Evolutionary conservation across 2,113 vertebrate species (phyloP).

Genomic region (Silurus glanis): DNA sequence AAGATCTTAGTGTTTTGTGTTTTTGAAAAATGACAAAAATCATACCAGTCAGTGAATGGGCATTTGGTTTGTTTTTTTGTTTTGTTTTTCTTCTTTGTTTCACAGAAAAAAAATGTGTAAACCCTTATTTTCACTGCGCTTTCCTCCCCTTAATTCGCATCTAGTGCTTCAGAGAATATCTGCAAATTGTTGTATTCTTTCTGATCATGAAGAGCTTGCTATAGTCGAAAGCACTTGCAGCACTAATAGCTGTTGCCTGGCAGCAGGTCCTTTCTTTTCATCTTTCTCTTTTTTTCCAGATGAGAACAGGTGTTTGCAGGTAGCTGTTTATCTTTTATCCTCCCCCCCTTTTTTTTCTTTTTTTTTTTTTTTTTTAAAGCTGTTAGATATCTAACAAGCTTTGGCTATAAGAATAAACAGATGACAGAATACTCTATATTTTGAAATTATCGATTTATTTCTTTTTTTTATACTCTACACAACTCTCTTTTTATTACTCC

Average conservation of each 20-base stretch:
- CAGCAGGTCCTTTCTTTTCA: constrained; percentile 57
- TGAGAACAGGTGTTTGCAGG: constrained; percentile 77
- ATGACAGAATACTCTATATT: background rate
- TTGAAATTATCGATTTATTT: background rate
- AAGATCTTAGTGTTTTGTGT: constrained; percentile 56
- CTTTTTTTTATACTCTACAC: constrained; percentile 49
- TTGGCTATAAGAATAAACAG: background rate
- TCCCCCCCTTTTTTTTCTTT: constrained; percentile 61
- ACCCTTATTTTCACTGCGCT: background rate
- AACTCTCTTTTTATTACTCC: constrained; percentile 53
- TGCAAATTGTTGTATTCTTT: constrained; percentile 51
- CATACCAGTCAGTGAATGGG: constrained; percentile 16
- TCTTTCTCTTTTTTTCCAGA: constrained; percentile 53
- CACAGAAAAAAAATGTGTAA: background rate
- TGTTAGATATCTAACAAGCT: constrained; percentile 50
- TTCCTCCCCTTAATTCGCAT: constrained; percentile 24
- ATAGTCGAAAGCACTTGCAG: constrained; percentile 51
- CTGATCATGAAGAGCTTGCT: constrained; percentile 51
- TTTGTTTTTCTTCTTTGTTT: background rate
- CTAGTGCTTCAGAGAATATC: constrained; percentile 38
- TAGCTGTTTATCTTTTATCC: constrained; percentile 73
- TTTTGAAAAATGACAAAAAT: constrained; percentile 38
- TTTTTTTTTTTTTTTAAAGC: constrained; percentile 56
- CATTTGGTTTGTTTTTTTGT: background rate
- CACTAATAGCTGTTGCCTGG: constrained; percentile 59